phyloP scores from a whole-genome alignment of 2,113 vertebrate species.

The Fregata magnificens region DNA sequence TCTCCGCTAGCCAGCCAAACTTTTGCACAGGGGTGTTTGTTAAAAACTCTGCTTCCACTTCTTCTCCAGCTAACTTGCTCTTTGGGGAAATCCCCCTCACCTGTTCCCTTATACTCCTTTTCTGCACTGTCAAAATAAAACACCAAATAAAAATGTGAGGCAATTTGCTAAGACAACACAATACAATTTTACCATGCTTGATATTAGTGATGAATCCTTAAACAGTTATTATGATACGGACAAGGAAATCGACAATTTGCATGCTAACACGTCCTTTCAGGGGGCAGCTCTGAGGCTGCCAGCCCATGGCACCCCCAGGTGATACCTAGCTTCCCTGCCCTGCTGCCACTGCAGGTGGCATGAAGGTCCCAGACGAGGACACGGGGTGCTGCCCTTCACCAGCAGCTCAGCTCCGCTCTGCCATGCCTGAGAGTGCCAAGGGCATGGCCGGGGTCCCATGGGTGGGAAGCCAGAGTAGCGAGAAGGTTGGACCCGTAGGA shows the following conservation, averaged over 20 bases:
- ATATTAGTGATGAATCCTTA: not conserved
- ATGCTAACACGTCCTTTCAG: rapidly evolving
- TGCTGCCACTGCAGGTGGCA: not conserved
- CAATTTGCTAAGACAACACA: not conserved
- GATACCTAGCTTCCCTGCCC: not conserved
- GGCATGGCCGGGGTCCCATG: not conserved
- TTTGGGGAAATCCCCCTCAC: not conserved
- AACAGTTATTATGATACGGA: not conserved
- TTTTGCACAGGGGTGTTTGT: not conserved
- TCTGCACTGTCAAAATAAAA: not conserved
- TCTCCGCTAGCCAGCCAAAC: rapidly evolving
- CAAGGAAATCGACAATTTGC: not conserved
- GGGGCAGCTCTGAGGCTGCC: not conserved
- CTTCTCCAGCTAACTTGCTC: not conserved
- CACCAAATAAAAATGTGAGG: not conserved
- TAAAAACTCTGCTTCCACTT: not conserved
- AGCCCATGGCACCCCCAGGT: not conserved
- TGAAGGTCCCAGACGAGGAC: not conserved
- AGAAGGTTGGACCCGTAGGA: not conserved
- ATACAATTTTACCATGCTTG: not conserved
- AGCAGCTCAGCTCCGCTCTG: not conserved
- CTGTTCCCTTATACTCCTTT: not conserved
- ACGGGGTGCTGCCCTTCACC: rapidly evolving
- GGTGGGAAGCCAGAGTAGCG: not conserved
- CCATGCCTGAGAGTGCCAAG: rapidly evolving